phyloP scores from a whole-genome alignment of 30 jellyfish, hydroid and myxozoan species.

The Catostylus mosaicus region DNA sequence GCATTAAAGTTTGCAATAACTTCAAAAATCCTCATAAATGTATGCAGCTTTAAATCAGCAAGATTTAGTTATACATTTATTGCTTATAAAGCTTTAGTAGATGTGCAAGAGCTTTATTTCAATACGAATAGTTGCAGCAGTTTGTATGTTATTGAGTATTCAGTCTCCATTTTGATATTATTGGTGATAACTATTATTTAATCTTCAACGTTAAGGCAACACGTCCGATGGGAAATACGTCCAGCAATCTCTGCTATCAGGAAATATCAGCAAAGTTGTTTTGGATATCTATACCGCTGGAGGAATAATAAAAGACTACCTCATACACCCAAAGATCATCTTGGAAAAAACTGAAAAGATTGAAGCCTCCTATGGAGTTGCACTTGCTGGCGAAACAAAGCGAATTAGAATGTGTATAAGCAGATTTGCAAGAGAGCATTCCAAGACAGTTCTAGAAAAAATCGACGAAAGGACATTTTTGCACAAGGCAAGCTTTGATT shows the following conservation, averaged over 20 bases:
- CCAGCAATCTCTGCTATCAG: conserved; percentile 25
- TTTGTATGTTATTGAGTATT: neutral
- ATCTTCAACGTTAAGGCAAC: conserved; percentile 14
- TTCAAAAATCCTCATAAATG: neutral
- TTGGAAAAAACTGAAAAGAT: neutral
- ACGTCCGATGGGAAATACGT: conserved; percentile 40
- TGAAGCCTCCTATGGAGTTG: conserved; percentile 53
- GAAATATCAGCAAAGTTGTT: conserved; percentile 25
- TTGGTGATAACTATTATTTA: neutral
- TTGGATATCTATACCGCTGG: conserved; percentile 37
- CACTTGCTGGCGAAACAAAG: conserved; percentile 50
- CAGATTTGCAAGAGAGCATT: conserved; percentile 25
- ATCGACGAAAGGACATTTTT: neutral
- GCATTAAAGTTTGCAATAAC: neutral
- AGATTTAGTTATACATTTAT: too few species aligned
- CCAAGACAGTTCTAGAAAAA: conserved; percentile 20
- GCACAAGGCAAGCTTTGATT: conserved; percentile 17
- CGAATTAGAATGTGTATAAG: conserved; percentile 19
- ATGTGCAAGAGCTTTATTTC: too few species aligned
- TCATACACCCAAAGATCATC: conserved; percentile 15
- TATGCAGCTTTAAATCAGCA: too few species aligned
- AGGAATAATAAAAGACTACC: conserved; percentile 4
- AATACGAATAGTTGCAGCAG: neutral
- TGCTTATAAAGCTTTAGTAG: too few species aligned
- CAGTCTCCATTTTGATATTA: neutral